Percentiles rank a stretch among this genome's conserved stretches.
Evolutionary conservation across 2,113 vertebrate genomes (phyloP).

Genomic region (Miniopterus natalensis): DNA sequence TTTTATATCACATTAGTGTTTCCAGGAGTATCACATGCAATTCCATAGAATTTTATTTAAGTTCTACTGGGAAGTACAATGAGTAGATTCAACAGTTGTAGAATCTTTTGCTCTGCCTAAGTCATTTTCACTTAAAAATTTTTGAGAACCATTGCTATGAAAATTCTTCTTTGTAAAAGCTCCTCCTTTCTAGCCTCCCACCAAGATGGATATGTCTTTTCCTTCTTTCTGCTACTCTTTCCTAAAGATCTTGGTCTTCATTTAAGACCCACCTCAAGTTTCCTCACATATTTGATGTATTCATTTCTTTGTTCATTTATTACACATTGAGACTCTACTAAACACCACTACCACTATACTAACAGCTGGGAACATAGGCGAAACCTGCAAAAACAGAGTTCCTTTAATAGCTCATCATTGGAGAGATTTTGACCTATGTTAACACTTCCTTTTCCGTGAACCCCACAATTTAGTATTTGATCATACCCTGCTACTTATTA

Average conservation of each 20-base stretch:
- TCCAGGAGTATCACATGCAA: not conserved
- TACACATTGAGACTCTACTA: not conserved
- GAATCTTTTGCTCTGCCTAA: not conserved
- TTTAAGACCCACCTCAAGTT: constrained; percentile 2
- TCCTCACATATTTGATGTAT: not conserved
- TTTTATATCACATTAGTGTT: not conserved
- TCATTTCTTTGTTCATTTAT: constrained; percentile 10
- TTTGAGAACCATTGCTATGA: not conserved
- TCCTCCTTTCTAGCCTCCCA: not conserved
- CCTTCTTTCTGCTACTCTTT: not conserved
- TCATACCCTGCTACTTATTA: not conserved
- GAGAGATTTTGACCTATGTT: constrained; percentile 40
- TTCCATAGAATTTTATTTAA: not conserved
- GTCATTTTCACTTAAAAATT: not conserved
- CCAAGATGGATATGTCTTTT: not conserved
- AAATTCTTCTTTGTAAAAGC: not conserved
- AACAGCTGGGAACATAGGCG: not conserved
- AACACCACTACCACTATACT: not conserved
- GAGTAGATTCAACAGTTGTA: not conserved
- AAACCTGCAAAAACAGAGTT: not conserved
- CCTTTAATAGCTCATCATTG: not conserved
- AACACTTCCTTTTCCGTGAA: not conserved
- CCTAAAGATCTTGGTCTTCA: not conserved
- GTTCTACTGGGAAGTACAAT: not conserved
- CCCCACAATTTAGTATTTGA: not conserved